Evolutionary conservation across 2,113 vertebrate genomes (phyloP), one percentile per base, ranked within the genome.

Genomic region (Burhinus bistriatus): DNA sequence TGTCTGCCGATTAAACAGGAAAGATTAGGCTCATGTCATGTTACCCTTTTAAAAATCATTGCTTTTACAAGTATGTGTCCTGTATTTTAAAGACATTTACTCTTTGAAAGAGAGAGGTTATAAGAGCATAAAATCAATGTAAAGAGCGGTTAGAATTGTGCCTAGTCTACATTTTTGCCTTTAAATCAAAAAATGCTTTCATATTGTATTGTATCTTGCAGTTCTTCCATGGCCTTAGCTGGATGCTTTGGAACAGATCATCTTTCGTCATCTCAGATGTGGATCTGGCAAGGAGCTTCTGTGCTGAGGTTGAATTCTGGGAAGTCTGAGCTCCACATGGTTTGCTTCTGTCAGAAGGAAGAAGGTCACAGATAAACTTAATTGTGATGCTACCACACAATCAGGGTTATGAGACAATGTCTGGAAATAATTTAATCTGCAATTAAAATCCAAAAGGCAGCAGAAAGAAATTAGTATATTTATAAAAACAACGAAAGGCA

Each of bases 261-360:
- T 66, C 70, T 87, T 90, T 86, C 79, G 11, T 58, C 4, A 0
- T 59, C 66, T 92, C 72, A 66, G 44, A 93, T 66, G 52, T 55
- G 51, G 59, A 90, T 89, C 87, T 97, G 94, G 94, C 88, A 97
- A 73, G 86, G 44, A 77, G 38, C 30, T 93, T 68, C 61, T 68
- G 59, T 34, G 66, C n/a, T 38, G 45, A 77, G 59, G 30, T 32
- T 73, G 71, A 88, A 49, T 91, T 92, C 96, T 93, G 85, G 78
- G 42, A 94, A 89, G 79, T 36, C 79, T 75, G 47, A 90, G 49
- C 18, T 64, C 68, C 29, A 12, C 64, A 52, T 8, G 5, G 30
- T 92, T 89, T 77, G n/a, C 51, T 86, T 70, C 90, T 92, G 79
- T 95, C 85, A 84, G 29, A 77, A 91, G 75, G 51, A 91, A 73